Conservation (phyloP, 2,888 invertebrate genomes). For the Noctua comes region DNA sequence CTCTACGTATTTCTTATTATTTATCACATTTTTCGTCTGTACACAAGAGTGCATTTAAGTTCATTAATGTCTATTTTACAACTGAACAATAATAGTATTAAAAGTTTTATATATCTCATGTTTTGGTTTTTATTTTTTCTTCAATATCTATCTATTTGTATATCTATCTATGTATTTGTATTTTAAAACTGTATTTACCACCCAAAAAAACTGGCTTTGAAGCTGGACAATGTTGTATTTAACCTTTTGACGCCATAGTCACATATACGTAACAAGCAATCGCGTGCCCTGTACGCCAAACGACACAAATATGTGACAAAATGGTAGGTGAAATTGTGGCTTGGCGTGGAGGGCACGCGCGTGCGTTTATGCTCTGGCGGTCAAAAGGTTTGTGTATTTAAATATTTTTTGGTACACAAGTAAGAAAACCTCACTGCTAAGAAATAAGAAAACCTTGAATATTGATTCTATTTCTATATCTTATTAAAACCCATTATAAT, state of each 20-base stretch:
- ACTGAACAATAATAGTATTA: constrained; percentile 87
- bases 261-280: too few relatives aligned
- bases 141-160: not conserved
- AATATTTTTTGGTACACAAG: too few relatives aligned
- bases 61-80: constrained; percentile 74
- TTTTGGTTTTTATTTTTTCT: constrained; percentile 68
- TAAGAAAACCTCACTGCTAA: not conserved
- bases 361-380: too few relatives aligned
- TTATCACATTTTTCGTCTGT: constrained; percentile 67
- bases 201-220: not conserved
- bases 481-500: constrained; percentile 35
- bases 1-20: constrained; percentile 69
- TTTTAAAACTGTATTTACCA: not conserved
- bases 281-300: too few relatives aligned
- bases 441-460: constrained; percentile 10
- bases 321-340: too few relatives aligned
- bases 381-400: too few relatives aligned
- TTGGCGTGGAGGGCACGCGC: too few relatives aligned
- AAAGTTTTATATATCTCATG: constrained; percentile 77
- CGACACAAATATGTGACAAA: too few relatives aligned
- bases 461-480: constrained; percentile 8
- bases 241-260: too few relatives aligned
- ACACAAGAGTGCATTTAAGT: constrained; percentile 78
- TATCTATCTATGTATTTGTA: not conserved
- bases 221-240: not conserved